Evolutionary conservation across 2,888 invertebrate genomes (phyloP), one percentile per base, ranked within the genome.

Genomic region (Lasioglossum marginatum): DNA sequence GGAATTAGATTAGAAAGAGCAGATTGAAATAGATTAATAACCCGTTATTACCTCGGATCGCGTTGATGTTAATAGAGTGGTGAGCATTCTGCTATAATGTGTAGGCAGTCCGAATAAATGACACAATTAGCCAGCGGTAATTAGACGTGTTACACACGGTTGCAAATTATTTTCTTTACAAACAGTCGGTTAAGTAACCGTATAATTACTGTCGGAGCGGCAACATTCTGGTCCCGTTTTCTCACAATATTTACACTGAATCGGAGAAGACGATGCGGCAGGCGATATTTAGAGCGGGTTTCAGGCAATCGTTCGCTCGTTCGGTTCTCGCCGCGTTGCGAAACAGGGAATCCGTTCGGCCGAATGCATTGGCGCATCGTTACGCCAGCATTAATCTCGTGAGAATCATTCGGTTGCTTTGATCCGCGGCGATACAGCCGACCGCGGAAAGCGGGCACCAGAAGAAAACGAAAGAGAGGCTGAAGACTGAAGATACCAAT

Each of bases 311-410:
- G 84, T 80, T 60, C 70, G 37, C 70, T 66, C 66, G 66, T 66
- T 66, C 66, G 66, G 70, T 37, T 72, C 48, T 16, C 19, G 31
- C 31, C 5, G 84, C 5, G 84, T 85, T 86, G 6, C 85, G 80
- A 84, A 86, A 86, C 43, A 27, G 52, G 40, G 74, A 40, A 74
- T 70, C 70, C 23, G 63, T 68, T 57, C 73, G 76, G 43, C 40
- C 63, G 77, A 77, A 77, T 80, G 63, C 68, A 80, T 79, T 77
- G 73, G 63, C 37, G 79, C 68, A 73, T 85, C 85, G 85, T 85
- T 84, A 77, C 86, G 81, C 79, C 81, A 82, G 86, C 79, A 79
- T 79, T 86, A 82, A 85, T 78, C 79, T 77, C 86, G 86, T 85
- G 86, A 86, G 86, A 86, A 87, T 77, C 43, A 43, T 57, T 77